Percentiles rank a stretch among this genome's conserved stretches.
These are phyloP conservation scores for Zaprionus africanus DNA, from an alignment of 1,140 invertebrate genomes.

Conservation along the genomic window DNA sequence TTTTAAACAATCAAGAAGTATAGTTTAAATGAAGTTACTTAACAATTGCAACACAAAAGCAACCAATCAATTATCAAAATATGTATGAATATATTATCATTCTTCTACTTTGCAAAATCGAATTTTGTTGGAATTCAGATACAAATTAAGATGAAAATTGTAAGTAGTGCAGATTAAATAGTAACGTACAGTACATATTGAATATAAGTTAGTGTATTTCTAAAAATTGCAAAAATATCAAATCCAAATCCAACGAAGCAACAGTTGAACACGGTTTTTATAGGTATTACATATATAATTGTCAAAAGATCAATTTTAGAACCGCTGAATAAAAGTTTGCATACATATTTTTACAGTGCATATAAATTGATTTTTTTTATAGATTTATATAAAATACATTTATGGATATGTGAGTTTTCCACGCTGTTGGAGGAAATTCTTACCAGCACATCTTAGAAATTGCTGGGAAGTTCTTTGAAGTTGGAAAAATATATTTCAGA, in stretches of 20 bases:
- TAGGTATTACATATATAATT: constrained; percentile 33
- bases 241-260: constrained; percentile 24
- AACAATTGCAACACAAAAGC: constrained; percentile 13
- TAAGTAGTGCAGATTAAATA: constrained; percentile 34
- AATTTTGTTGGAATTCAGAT: constrained; percentile 19
- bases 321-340: constrained; percentile 48
- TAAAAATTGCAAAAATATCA: constrained; percentile 8
- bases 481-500: too few species aligned
- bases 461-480: too few species aligned
- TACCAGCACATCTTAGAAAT: too few species aligned
- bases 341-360: constrained; percentile 54
- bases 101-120: constrained; percentile 21
- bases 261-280: constrained; percentile 16
- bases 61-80: constrained; percentile 28
- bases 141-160: constrained; percentile 11
- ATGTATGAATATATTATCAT: constrained; percentile 24
- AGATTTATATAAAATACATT: not conserved
- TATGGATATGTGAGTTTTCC: not conserved
- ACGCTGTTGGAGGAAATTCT: too few species aligned
- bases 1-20: constrained; percentile 11
- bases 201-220: constrained; percentile 18
- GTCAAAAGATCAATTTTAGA: constrained; percentile 31
- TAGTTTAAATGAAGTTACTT: constrained; percentile 38
- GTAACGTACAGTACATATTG: constrained; percentile 10
- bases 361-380: constrained; percentile 12